phyloP scores from a whole-genome alignment of 2,113 vertebrate species.

The Asarcornis scutulata region DNA sequence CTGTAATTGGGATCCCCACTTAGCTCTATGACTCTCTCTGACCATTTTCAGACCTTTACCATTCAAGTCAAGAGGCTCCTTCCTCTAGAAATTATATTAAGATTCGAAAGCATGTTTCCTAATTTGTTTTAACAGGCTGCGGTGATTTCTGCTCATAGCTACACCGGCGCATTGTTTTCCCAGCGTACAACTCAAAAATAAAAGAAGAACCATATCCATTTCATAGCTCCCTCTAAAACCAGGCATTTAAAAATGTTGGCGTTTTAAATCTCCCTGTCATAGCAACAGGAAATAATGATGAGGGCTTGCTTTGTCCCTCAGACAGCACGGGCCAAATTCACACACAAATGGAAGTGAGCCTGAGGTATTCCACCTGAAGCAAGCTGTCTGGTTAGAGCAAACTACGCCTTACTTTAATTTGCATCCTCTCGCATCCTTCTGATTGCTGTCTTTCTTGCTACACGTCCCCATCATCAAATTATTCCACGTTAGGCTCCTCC shows the following conservation, averaged over 20 bases:
- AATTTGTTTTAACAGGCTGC: conserved; percentile 41
- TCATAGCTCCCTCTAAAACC: neutral
- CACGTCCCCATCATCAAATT: neutral
- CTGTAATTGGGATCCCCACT: conserved; percentile 62
- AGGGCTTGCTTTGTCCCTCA: neutral
- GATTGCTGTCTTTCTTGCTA: neutral
- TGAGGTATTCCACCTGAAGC: neutral
- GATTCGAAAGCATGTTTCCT: conserved; percentile 44
- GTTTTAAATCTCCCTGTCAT: neutral
- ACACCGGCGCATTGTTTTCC: neutral
- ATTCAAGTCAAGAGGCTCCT: conserved; percentile 55
- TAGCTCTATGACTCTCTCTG: conserved; percentile 50
- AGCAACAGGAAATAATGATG: neutral
- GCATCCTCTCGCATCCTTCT: neutral
- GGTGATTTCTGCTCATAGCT: neutral
- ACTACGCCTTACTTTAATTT: neutral
- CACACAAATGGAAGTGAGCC: neutral
- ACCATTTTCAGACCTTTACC: conserved; percentile 67
- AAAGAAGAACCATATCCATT: neutral
- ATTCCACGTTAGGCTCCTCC: neutral
- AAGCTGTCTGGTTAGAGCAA: neutral
- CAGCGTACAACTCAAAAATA: neutral
- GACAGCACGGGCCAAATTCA: neutral
- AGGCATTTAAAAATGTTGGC: neutral
- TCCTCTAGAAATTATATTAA: conserved; percentile 49